These are phyloP conservation scores for Intellagama lesueurii DNA, from an alignment of 2,797 vertebrate genomes.

Conservation along the genomic window DNA sequence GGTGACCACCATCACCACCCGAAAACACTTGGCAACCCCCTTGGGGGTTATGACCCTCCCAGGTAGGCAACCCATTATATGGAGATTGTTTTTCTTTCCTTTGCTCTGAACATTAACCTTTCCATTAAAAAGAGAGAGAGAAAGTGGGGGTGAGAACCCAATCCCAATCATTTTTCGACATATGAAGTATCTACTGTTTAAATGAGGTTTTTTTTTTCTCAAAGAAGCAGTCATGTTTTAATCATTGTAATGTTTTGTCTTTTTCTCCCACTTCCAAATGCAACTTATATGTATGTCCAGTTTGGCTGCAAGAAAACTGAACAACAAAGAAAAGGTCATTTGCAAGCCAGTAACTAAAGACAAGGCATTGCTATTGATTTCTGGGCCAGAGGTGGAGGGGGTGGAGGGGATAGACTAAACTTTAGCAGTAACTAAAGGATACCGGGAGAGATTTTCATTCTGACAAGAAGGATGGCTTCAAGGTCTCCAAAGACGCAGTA, in stretches of 20 bases:
- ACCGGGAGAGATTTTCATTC: constrained; percentile 32
- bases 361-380: constrained; percentile 53
- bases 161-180: background rate
- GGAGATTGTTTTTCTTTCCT: background rate
- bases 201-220: constrained; percentile 13
- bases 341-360: constrained; percentile 44
- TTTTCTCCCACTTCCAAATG: constrained; percentile 50
- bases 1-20: too few species aligned
- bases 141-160: background rate
- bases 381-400: background rate
- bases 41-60: too few species aligned
- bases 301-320: background rate
- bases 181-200: background rate
- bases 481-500: constrained; percentile 56
- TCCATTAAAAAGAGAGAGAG: background rate
- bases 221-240: constrained; percentile 34
- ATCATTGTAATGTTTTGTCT: constrained; percentile 51
- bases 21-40: too few species aligned
- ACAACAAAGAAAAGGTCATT: constrained; percentile 10
- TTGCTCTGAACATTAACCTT: background rate
- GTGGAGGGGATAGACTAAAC: constrained; percentile 26
- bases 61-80: background rate
- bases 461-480: constrained; percentile 58
- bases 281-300: constrained; percentile 35
- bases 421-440: too few species aligned